Conservation (phyloP, 2,797 vertebrate species). For the Coluber constrictor region DNA sequence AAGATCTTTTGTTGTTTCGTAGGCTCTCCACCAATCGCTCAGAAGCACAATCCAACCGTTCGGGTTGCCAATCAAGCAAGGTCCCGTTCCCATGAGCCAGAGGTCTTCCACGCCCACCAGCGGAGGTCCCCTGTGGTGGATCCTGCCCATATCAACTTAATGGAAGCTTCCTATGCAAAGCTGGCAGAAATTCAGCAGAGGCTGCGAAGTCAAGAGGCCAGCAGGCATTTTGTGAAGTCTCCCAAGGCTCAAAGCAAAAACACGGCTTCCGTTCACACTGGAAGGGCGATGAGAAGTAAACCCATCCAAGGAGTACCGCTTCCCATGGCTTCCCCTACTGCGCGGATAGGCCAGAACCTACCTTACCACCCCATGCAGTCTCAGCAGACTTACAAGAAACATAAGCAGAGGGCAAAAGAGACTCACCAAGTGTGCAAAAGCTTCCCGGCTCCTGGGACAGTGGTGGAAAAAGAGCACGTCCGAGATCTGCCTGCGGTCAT, state of each 20-base stretch:
- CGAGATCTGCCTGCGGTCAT: slow-evolving; percentile 88
- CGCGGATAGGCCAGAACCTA: slow-evolving; percentile 73
- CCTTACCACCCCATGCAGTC: slow-evolving; percentile 82
- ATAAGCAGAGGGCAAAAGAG: slow-evolving; percentile 92
- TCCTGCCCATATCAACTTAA: slow-evolving; percentile 65
- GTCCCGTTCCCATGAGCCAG: slow-evolving; percentile 93
- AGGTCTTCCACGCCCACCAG: slow-evolving; percentile 83
- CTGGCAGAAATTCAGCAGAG: slow-evolving; percentile 76
- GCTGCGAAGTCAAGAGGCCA: slow-evolving; percentile 73
- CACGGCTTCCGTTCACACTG: slow-evolving; percentile 68
- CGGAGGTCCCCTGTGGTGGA: slow-evolving; percentile 81
- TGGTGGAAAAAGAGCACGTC: slow-evolving; percentile 87
- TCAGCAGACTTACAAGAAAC: slow-evolving; percentile 86
- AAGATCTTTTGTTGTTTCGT: slow-evolving; percentile 60
- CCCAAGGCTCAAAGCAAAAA: slow-evolving; percentile 86
- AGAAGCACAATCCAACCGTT: slow-evolving; percentile 72
- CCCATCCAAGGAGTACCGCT: slow-evolving; percentile 63
- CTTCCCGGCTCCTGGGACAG: slow-evolving; percentile 72
- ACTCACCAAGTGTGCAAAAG: slow-evolving; percentile 79
- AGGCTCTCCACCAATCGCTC: slow-evolving; percentile 74
- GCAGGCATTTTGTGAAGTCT: slow-evolving; percentile 78
- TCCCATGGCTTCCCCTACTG: slow-evolving; percentile 73
- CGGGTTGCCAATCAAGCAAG: slow-evolving; percentile 84
- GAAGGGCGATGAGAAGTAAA: slow-evolving; percentile 83
- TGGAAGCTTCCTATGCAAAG: slow-evolving; percentile 69